Evolutionary conservation across 2,113 vertebrate species (phyloP).

Genomic region (Murina feae): DNA sequence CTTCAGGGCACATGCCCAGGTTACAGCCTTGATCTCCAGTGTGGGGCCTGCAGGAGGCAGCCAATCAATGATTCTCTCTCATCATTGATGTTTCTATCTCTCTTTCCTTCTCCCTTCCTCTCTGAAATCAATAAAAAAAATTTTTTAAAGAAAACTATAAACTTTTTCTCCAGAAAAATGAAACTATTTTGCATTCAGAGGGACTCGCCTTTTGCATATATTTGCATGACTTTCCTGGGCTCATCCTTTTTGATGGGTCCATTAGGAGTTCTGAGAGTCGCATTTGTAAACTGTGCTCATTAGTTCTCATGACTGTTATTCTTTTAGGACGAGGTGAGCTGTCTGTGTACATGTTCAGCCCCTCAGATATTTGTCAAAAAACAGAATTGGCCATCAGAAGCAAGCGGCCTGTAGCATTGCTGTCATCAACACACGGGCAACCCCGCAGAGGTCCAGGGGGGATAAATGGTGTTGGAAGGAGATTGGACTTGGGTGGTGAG

Average conservation of each 20-base stretch:
- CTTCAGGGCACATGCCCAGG: too few relatives aligned
- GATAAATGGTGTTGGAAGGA: neutral
- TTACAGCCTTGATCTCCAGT: too few relatives aligned
- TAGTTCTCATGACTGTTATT: neutral
- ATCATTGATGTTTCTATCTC: too few relatives aligned
- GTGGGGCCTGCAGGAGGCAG: too few relatives aligned
- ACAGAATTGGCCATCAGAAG: neutral
- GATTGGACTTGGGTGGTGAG: neutral
- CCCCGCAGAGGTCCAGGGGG: neutral
- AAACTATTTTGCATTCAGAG: neutral
- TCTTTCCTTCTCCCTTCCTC: too few relatives aligned
- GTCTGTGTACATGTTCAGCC: neutral
- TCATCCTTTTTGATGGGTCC: neutral
- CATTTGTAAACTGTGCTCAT: neutral
- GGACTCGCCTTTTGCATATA: neutral
- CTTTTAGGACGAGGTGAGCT: neutral
- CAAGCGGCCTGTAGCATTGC: neutral
- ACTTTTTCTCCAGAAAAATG: neutral
- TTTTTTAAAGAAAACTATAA: neutral
- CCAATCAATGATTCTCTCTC: too few relatives aligned
- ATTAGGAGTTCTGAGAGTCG: neutral
- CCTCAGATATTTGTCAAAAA: neutral
- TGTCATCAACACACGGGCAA: neutral
- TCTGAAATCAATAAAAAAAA: too few relatives aligned
- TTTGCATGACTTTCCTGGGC: neutral